A percentile compares a stretch with the other conserved stretches of the same genome.
Evolutionary conservation across 2,888 invertebrate species (phyloP).

Genomic region (Erynnis tages): DNA sequence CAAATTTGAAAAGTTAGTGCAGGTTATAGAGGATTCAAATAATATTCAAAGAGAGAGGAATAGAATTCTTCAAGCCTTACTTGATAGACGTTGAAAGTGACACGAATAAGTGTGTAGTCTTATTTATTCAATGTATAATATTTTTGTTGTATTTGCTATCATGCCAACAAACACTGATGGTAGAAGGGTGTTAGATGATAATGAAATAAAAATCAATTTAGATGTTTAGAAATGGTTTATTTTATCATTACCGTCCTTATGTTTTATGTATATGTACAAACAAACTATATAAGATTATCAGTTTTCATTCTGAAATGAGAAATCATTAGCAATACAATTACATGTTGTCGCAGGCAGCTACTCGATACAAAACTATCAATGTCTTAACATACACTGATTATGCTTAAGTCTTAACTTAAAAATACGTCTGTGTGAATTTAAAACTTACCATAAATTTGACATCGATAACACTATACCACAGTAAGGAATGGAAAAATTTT

Average conservation of each 20-base stretch:
- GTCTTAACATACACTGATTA: slow-evolving; percentile 71
- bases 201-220: slow-evolving; percentile 40
- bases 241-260: slow-evolving; percentile 79
- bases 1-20: slow-evolving; percentile 58
- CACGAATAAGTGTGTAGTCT: too few species aligned
- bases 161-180: too few species aligned
- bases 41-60: slow-evolving; percentile 68
- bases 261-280: slow-evolving; percentile 81
- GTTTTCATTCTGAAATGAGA: slow-evolving; percentile 74
- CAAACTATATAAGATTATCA: slow-evolving; percentile 78
- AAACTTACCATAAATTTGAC: slow-evolving; percentile 68
- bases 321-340: slow-evolving; percentile 70
- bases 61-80: slow-evolving; percentile 58
- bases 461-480: slow-evolving; percentile 76
- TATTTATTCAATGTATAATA: too few species aligned
- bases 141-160: too few species aligned
- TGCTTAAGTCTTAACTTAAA: slow-evolving; percentile 77
- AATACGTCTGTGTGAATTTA: slow-evolving; percentile 66
- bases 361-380: slow-evolving; percentile 59
- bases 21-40: slow-evolving; percentile 64
- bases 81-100: slow-evolving; percentile 45
- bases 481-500: slow-evolving; percentile 75
- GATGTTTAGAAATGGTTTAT: slow-evolving; percentile 77
- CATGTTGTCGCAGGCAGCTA: slow-evolving; percentile 49
- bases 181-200: background rate